A percentile compares a stretch with the other conserved stretches of the same genome.
phyloP scores from a whole-genome alignment of 1,140 invertebrate genomes.

The Hylaeus anthracinus region DNA sequence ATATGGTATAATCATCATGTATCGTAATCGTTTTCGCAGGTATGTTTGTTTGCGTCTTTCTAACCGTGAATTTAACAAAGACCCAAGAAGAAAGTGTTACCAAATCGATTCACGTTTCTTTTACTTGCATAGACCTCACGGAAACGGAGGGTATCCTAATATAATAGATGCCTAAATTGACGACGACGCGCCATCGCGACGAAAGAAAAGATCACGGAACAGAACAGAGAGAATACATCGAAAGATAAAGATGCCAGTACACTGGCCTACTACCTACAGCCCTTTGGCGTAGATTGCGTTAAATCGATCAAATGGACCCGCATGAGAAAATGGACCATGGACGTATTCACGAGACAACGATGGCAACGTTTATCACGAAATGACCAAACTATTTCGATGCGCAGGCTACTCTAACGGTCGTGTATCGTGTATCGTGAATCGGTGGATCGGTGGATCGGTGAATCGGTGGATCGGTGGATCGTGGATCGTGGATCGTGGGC shows the following conservation, averaged over 20 bases:
- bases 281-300: conserved; percentile 3
- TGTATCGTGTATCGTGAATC: too few relatives aligned
- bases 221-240: conserved; percentile 38
- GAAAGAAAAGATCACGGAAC: conserved; percentile 32
- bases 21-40: too few relatives aligned
- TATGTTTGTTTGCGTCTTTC: too few relatives aligned
- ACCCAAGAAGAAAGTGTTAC: not conserved
- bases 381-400: conserved; percentile 37
- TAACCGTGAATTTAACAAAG: not conserved
- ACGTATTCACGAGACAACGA: not conserved
- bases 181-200: not conserved
- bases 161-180: conserved; percentile 25
- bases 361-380: conserved; percentile 44
- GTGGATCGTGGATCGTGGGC: not conserved
- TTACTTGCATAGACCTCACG: not conserved
- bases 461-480: too few relatives aligned
- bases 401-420: not conserved
- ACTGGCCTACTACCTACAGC: too few relatives aligned
- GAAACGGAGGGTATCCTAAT: not conserved
- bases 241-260: conserved; percentile 42
- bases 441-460: too few relatives aligned
- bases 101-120: conserved; percentile 7
- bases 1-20: too few relatives aligned
- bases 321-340: conserved; percentile 69
- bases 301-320: conserved; percentile 69